Conservation (phyloP, 2,888 invertebrate species). For the Acronicta leporina region DNA sequence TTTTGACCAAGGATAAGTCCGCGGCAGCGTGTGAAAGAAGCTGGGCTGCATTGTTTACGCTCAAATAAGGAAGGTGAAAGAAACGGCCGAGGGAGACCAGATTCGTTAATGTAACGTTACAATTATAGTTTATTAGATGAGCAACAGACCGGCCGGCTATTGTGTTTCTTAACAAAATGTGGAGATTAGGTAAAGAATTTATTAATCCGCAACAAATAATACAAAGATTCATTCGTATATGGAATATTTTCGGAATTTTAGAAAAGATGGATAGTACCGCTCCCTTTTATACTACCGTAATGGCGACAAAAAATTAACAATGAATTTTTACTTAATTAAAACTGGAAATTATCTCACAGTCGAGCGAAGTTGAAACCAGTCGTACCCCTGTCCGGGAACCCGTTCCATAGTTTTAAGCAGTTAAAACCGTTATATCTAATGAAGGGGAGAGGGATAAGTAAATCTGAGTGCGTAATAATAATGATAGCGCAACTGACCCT, state of each 20-base stretch:
- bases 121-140: constrained; percentile 78
- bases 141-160: constrained; percentile 64
- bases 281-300: constrained; percentile 12
- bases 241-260: constrained; percentile 26
- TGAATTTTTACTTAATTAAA: constrained; percentile 77
- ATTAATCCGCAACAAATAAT: constrained; percentile 45
- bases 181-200: constrained; percentile 41
- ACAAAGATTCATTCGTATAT: constrained; percentile 21
- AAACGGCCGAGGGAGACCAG: constrained; percentile 74
- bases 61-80: constrained; percentile 87
- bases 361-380: constrained; percentile 80
- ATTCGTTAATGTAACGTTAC: constrained; percentile 81
- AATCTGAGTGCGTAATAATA: constrained; percentile 82
- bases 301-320: constrained; percentile 14
- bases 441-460: constrained; percentile 86
- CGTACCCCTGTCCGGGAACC: constrained; percentile 81
- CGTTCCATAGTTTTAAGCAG: constrained; percentile 88
- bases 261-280: constrained; percentile 1
- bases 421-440: constrained; percentile 89
- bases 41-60: constrained; percentile 86
- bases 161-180: constrained; percentile 52
- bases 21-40: constrained; percentile 87
- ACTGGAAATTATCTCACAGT: constrained; percentile 83
- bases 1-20: constrained; percentile 88
- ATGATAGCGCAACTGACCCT: constrained; percentile 85